Conservation (phyloP, 2,797 vertebrate species). For the Chelon labrosus region DNA sequence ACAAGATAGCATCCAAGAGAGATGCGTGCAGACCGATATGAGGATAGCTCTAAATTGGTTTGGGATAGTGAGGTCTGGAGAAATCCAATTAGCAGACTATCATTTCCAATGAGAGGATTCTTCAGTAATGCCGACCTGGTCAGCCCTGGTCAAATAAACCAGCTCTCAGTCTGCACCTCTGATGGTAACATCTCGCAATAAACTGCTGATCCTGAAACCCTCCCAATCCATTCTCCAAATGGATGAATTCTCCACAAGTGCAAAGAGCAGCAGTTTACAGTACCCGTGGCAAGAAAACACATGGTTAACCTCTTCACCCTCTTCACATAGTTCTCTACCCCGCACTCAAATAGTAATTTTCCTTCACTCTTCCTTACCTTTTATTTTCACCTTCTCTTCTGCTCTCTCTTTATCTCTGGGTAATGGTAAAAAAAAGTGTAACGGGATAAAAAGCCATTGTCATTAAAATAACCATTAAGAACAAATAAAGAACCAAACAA, state of each 20-base stretch:
- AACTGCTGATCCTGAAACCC: conserved; percentile 48
- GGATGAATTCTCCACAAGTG: background rate
- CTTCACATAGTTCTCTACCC: background rate
- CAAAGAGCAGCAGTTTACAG: conserved; percentile 43
- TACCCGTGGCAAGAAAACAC: background rate
- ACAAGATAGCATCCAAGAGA: conserved; percentile 33
- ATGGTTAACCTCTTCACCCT: conserved; percentile 4
- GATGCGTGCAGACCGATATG: background rate
- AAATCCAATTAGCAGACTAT: conserved; percentile 63
- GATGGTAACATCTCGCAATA: conserved; percentile 34
- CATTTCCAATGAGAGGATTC: conserved; percentile 57
- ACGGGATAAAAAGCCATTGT: conserved; percentile 19
- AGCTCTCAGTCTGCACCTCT: conserved; percentile 23
- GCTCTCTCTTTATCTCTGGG: background rate
- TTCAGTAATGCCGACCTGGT: conserved; percentile 62
- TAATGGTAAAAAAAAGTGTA: conserved; percentile 14
- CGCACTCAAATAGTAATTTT: background rate
- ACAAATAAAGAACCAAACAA: conserved; percentile 41
- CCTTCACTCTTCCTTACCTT: background rate
- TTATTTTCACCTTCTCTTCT: conserved; percentile 6
- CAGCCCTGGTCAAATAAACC: conserved; percentile 51
- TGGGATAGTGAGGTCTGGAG: conserved; percentile 28
- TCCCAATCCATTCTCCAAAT: conserved; percentile 37
- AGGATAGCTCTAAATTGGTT: conserved; percentile 36
- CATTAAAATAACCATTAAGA: conserved; percentile 57